Evolutionary conservation across 2,888 invertebrate species (phyloP).

Genomic region (Spodoptera exigua): DNA sequence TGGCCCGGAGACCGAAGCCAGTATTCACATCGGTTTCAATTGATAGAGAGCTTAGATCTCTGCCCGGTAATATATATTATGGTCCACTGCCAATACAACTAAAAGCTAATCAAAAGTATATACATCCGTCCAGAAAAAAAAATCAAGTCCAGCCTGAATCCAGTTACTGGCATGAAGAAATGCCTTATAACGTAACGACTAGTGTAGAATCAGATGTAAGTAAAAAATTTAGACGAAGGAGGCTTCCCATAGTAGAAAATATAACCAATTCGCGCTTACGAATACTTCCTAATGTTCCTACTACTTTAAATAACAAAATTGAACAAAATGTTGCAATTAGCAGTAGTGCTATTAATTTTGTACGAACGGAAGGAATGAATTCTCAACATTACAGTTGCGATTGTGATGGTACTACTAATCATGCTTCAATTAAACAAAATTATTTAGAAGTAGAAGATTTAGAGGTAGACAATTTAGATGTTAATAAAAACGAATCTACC

Average conservation of each 20-base stretch:
- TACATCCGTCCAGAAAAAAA: conserved; percentile 39
- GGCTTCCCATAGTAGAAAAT: conserved; percentile 64
- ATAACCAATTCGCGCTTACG: conserved; percentile 51
- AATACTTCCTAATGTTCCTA: conserved; percentile 64
- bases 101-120: conserved; percentile 25
- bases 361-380: conserved; percentile 53
- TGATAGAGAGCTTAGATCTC: conserved; percentile 53
- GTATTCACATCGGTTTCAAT: conserved; percentile 41
- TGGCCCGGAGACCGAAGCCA: conserved; percentile 47
- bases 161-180: conserved; percentile 25
- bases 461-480: conserved; percentile 53
- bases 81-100: conserved; percentile 40
- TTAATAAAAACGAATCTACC: conserved; percentile 37
- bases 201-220: conserved; percentile 39
- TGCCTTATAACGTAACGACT: conserved; percentile 39
- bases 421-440: conserved; percentile 86
- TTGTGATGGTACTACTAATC: conserved; percentile 85
- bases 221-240: conserved; percentile 52
- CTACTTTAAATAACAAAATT: conserved; percentile 18
- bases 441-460: conserved; percentile 73
- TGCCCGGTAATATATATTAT: conserved; percentile 57
- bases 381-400: conserved; percentile 87
- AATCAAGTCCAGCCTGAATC: conserved; percentile 29
- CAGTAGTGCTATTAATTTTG: conserved; percentile 23
- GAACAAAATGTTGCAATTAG: conserved; percentile 7